phyloP scores from a whole-genome alignment of 2,888 invertebrate genomes.

The Rotaria socialis region DNA sequence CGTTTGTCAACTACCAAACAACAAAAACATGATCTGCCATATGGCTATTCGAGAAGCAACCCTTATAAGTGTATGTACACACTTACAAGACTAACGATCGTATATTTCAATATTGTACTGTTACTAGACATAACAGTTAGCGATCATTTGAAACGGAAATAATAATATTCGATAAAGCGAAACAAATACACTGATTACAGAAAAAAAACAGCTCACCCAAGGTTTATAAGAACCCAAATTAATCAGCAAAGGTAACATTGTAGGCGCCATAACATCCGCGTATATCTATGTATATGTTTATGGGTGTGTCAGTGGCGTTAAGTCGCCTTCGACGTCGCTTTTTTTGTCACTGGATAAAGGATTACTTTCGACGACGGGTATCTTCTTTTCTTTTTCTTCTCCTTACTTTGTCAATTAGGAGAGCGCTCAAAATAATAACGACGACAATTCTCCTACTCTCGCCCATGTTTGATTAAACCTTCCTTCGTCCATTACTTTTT shows the following conservation, averaged over 20 bases:
- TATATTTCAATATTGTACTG: background rate
- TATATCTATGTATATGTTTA: background rate
- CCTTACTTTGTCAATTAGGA: slow-evolving; percentile 13
- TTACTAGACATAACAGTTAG: too few species aligned
- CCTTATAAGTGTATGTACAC: background rate
- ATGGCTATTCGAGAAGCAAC: background rate
- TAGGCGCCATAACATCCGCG: background rate
- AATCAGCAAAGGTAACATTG: background rate
- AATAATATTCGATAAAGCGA: background rate
- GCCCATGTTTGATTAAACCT: slow-evolving; percentile 9
- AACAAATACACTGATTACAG: background rate
- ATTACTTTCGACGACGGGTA: slow-evolving; percentile 20
- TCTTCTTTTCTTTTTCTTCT: slow-evolving; percentile 17
- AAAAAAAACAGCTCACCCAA: background rate
- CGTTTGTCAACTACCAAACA: background rate
- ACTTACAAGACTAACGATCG: background rate
- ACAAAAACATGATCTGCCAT: background rate
- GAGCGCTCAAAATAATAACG: background rate
- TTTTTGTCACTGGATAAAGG: slow-evolving; percentile 28
- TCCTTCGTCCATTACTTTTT: background rate
- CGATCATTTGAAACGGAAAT: background rate
- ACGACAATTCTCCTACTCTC: slow-evolving; percentile 10
- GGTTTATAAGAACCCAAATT: background rate
- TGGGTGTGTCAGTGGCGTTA: background rate
- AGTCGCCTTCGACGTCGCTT: slow-evolving; percentile 1